Evolutionary conservation across 2,888 invertebrate species (phyloP).

Genomic region (Pterostichus niger): DNA sequence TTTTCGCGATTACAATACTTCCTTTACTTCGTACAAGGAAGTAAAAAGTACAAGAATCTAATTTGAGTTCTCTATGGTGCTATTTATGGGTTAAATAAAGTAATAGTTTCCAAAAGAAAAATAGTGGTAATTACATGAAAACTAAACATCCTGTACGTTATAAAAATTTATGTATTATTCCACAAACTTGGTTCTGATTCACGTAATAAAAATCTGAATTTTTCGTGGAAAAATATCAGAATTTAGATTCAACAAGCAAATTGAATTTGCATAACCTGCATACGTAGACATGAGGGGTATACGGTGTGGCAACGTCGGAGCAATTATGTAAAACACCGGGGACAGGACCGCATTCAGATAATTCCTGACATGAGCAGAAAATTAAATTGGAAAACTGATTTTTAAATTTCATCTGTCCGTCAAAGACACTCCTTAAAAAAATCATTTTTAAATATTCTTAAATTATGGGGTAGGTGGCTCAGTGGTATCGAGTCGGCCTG

Average conservation of each 20-base stretch:
- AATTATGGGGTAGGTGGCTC: too few species aligned
- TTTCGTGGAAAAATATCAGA: slow-evolving; percentile 42
- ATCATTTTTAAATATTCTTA: too few species aligned
- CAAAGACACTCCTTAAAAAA: too few species aligned
- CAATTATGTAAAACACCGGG: slow-evolving; percentile 40
- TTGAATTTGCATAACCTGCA: slow-evolving; percentile 59
- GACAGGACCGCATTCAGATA: slow-evolving; percentile 2
- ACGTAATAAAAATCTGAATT: slow-evolving; percentile 52
- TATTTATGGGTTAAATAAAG: too few species aligned
- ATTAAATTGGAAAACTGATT: not conserved
- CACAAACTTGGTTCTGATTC: slow-evolving; percentile 16
- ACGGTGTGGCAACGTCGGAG: not conserved
- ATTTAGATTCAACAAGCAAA: slow-evolving; percentile 61
- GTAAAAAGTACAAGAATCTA: too few species aligned
- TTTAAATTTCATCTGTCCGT: too few species aligned
- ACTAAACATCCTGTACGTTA: slow-evolving; percentile 2
- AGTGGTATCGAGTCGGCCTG: too few species aligned
- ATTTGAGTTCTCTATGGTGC: too few species aligned
- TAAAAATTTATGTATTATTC: slow-evolving; percentile 45
- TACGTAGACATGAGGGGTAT: slow-evolving; percentile 4
- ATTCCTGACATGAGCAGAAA: not conserved
- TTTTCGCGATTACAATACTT: too few species aligned
- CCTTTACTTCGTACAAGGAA: too few species aligned
- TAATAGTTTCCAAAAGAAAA: not conserved
- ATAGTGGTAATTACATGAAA: slow-evolving; percentile 7